Base-by-base conservation (phyloP, 1,140 invertebrate species). In the Zophobas atratus region DNA sequence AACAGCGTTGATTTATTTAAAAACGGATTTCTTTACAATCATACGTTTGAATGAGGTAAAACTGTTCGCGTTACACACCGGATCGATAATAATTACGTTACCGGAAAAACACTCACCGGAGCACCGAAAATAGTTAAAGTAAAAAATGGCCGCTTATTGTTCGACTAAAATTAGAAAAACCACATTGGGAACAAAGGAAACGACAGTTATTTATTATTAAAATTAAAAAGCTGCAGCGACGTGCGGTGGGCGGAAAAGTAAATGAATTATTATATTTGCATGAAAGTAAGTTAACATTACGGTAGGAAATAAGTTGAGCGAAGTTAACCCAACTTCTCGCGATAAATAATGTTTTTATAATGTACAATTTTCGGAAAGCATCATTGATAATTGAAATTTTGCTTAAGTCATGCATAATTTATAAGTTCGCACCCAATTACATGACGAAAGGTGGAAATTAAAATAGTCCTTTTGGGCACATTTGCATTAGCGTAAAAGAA, bases 351-450 rank as follows among this genome's bases (percentile, higher is more conserved):
- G 39, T 67, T 67, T 67, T 67, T 67, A 67, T 67, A 67, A n/a
- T 43, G 20, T 43, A 32, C 60, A 67, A 48, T 67, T 43, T 67
- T 56, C 6, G 20, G 6, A 43, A 67, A 43, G 60, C 60, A 43
- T 67, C 38, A 67, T 67, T 67, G 60, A 67, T 67, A 67, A 67
- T 67, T 67, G 39, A 67, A 67, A 67, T 67, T 20, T 67, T 34
- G 39, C 60, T 67, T 41, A 67, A 67, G 60, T 67, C 60, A 43
- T 67, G 60, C 60, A 67, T 67, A 67, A 67, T 67, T 67, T 67
- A 67, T 67, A 67, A 67, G 60, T 67, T 67, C 60, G 39, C 60
- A 67, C 38, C 60, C 60, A 67, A 67, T 67, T 67, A 67, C 60
- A 43, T 67, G 60, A 39, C 41, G 60, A 67, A 67, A 67, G 60